Evolutionary conservation across 1,140 invertebrate genomes (phyloP).

Genomic region (Parasteatoda tepidariorum): DNA sequence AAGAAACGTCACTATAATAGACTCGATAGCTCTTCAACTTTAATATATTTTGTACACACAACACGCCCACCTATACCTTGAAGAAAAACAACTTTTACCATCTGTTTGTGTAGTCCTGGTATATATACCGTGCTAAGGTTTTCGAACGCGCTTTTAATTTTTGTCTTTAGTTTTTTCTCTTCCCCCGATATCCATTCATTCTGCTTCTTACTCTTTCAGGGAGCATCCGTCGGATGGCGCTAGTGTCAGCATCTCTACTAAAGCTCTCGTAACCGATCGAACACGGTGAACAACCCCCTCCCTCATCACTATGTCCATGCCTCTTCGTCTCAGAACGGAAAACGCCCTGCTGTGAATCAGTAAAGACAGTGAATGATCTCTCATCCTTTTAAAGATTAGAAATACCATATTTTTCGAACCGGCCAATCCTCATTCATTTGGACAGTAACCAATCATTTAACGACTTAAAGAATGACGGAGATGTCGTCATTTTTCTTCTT

Average conservation of each 20-base stretch:
- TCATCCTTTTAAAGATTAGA: neutral
- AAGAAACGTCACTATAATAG: too few relatives aligned
- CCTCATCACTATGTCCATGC: neutral
- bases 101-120: too few relatives aligned
- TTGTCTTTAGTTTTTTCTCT: too few relatives aligned
- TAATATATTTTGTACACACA: too few relatives aligned
- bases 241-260: neutral
- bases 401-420: neutral
- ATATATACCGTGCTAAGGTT: too few relatives aligned
- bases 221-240: constrained; percentile 38
- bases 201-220: too few relatives aligned
- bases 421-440: neutral
- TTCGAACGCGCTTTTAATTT: too few relatives aligned
- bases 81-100: too few relatives aligned
- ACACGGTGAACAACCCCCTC: neutral
- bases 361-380: neutral
- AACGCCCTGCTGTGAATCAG: constrained; percentile 36
- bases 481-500: too few relatives aligned
- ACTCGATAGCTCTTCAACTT: too few relatives aligned
- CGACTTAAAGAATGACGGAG: neutral
- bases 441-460: neutral
- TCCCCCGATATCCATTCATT: too few relatives aligned
- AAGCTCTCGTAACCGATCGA: constrained; percentile 19
- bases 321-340: constrained; percentile 36
- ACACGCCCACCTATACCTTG: too few relatives aligned